Conservation (phyloP, 2,113 vertebrate species). For the Pao palembangensis region DNA sequence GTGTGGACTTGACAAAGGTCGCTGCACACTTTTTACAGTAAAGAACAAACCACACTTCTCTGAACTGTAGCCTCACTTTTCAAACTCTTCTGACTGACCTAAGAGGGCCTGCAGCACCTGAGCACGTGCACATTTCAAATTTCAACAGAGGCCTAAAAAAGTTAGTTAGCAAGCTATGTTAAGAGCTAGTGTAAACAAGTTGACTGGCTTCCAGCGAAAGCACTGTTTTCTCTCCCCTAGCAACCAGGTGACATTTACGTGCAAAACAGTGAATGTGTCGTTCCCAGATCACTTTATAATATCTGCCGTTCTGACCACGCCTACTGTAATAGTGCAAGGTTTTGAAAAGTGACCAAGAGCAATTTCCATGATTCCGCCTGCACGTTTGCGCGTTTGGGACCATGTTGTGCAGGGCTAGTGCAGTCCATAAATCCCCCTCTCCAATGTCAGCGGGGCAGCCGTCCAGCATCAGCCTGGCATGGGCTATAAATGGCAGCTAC, state of each 20-base stretch:
- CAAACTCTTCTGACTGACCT: neutral
- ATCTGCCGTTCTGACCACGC: too few species aligned
- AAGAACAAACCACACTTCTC: conserved; percentile 9
- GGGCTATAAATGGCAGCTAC: conserved; percentile 62
- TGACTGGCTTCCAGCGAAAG: conserved; percentile 35
- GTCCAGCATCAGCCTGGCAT: conserved; percentile 40
- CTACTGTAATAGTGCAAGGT: neutral
- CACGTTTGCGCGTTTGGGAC: conserved; percentile 6
- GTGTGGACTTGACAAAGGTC: conserved; percentile 76
- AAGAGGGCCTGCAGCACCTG: conserved; percentile 1
- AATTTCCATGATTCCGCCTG: neutral
- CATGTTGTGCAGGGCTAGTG: conserved; percentile 13
- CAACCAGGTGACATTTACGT: conserved; percentile 8
- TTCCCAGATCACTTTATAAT: too few species aligned
- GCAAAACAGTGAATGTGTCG: conserved; percentile 23
- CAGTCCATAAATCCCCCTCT: conserved; percentile 36
- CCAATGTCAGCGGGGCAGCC: conserved; percentile 40
- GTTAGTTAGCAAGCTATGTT: conserved; percentile 26
- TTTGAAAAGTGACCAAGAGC: too few species aligned
- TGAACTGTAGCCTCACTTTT: neutral
- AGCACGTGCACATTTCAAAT: conserved; percentile 9
- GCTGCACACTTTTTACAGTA: conserved; percentile 49
- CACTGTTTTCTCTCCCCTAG: conserved; percentile 23
- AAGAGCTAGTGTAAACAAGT: conserved; percentile 62
- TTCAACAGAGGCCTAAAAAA: conserved; percentile 13